Base-by-base conservation (phyloP, 1,140 invertebrate genomes). In the Harpegnathos saltator region DNA sequence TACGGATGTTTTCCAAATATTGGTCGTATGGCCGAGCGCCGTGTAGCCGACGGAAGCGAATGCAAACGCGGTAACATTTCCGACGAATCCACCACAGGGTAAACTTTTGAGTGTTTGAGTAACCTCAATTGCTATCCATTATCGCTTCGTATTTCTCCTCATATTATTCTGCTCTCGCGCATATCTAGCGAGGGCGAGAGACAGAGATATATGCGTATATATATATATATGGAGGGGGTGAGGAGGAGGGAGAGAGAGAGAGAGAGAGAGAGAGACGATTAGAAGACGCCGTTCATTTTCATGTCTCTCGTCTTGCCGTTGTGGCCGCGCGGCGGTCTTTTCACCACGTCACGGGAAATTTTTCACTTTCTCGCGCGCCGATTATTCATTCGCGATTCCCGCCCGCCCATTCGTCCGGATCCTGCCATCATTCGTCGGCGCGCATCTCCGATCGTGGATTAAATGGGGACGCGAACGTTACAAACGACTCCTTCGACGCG, bases 1-100 rank as follows among this genome's bases (percentile, higher is more conserved):
- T 80, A 17, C 38, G 65, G 44, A 71, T 59, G 63, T 69, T 80
- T 58, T n/a, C 15, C 75, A 80, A 80, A 71, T 80, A 80, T 80
- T 71, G 54, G 52, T 29, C 38, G 19, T 48, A 48, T 24, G 14
- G 14, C 17, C 52, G n/a, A 71, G 4, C 59, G 4, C 24, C 22
- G 11, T 33, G n/a, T 29, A 59, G 4, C 38, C 38, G 7, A n/a
- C 29, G 19, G 26, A 58, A 56, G 9, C 52, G 50, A 71, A 80
- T 80, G 52, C 65, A 71, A 80, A 71, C 48, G 63, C 29, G 44
- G 24, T 59, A 48, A 80, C n/a, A 3, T 69, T 58, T 11, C 17
- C 24, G 12, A 68, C 14, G 33, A 68, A 58, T 77, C 33, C 29
- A 48, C n/a, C 38, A 26, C 44, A 71, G 58, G 48, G 38, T 58